Percentiles rank a stretch among this genome's conserved stretches.
Evolutionary conservation across 2,113 vertebrate species (phyloP).

Genomic region (Corapipo altera): DNA sequence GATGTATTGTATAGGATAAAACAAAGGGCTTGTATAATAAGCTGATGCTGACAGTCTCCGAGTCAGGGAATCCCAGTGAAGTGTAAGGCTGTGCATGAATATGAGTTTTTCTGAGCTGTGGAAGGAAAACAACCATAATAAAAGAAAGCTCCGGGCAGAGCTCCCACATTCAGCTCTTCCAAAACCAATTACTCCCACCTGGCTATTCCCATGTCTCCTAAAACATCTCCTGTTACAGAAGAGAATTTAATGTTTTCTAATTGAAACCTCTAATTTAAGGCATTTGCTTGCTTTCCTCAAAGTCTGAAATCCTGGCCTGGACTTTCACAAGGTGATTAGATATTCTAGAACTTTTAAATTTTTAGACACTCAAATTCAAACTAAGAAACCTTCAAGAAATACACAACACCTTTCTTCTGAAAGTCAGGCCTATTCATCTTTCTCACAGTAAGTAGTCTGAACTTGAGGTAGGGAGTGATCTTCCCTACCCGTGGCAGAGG

Average conservation of each 20-base stretch:
- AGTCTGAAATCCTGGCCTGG: conserved; percentile 19
- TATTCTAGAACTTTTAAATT: background rate
- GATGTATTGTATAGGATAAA: conserved; percentile 43
- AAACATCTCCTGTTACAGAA: conserved; percentile 36
- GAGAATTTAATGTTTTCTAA: conserved; percentile 50
- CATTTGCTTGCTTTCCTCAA: background rate
- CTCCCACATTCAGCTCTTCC: conserved; percentile 18
- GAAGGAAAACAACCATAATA: conserved; percentile 17
- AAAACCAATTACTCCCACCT: conserved; percentile 53
- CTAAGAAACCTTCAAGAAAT: background rate
- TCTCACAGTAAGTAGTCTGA: background rate
- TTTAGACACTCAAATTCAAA: background rate
- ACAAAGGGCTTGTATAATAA: conserved; percentile 45
- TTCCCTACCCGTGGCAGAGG: background rate
- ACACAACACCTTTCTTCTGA: background rate
- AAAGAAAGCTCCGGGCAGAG: conserved; percentile 19
- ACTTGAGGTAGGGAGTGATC: background rate
- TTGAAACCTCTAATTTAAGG: conserved; percentile 36
- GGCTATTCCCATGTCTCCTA: conserved; percentile 40
- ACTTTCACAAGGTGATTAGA: background rate
- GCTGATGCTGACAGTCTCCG: background rate
- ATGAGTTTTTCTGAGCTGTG: conserved; percentile 30
- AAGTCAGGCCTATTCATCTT: background rate
- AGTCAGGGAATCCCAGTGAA: conserved; percentile 58
- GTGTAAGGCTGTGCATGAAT: conserved; percentile 17